A percentile compares a stretch with the other conserved stretches of the same genome.
Evolutionary conservation across 1,140 invertebrate species (phyloP).

Genomic region (Paralvinella palmiformis): DNA sequence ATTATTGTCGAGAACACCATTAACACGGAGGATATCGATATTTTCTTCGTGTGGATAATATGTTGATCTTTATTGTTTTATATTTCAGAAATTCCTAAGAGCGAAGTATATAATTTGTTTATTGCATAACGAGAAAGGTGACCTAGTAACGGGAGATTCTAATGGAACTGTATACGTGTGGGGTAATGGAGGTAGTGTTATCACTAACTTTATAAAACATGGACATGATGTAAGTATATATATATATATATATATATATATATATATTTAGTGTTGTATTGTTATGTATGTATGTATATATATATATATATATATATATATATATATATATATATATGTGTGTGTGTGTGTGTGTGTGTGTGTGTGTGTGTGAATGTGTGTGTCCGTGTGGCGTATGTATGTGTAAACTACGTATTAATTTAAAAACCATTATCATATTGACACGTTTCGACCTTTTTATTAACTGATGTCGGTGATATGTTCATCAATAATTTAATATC

Average conservation of each 20-base stretch:
- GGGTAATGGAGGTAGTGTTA: constrained; percentile 63
- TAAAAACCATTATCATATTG: not conserved
- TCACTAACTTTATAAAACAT: constrained; percentile 60
- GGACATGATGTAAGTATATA: constrained; percentile 85
- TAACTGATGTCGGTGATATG: not conserved
- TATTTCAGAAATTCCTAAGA: constrained; percentile 64
- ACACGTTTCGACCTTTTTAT: not conserved
- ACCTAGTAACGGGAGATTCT: constrained; percentile 87
- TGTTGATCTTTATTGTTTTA: too few relatives aligned
- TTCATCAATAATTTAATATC: not conserved
- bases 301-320: too few relatives aligned
- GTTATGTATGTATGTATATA: not conserved
- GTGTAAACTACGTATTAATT: not conserved
- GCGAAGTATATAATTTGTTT: constrained; percentile 86
- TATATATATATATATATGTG: too few relatives aligned
- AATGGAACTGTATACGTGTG: constrained; percentile 84
- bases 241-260: too few relatives aligned
- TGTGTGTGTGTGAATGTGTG: not conserved
- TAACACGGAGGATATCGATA: too few relatives aligned
- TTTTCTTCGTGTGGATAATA: too few relatives aligned
- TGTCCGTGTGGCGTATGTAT: not conserved
- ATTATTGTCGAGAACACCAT: too few relatives aligned
- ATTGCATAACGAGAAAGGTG: constrained; percentile 76
- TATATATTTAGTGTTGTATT: too few relatives aligned
- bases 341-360: not conserved